Percentiles rank a stretch among this genome's conserved stretches.
These are phyloP conservation scores for Cataglyphis cursor DNA, from an alignment of 2,888 invertebrate genomes.

Conservation along the genomic window DNA sequence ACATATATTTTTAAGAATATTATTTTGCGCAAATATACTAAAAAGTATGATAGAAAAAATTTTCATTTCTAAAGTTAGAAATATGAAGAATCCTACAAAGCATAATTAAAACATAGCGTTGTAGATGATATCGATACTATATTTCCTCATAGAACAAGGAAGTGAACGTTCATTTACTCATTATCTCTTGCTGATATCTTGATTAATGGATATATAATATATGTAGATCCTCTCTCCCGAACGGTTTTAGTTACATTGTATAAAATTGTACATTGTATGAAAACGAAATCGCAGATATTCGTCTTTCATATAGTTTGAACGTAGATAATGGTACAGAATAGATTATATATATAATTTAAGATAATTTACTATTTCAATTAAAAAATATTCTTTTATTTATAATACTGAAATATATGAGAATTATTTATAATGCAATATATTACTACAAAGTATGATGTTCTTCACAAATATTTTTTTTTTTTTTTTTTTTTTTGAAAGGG, in stretches of 20 bases:
- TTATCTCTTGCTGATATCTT: constrained; percentile 17
- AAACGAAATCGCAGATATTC: neutral
- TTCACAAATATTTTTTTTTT: neutral
- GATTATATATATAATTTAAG: neutral
- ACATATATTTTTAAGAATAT: neutral
- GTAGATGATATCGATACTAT: neutral
- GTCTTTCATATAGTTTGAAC: neutral
- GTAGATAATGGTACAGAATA: no score
- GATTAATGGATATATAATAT: constrained; percentile 16
- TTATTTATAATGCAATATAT: neutral
- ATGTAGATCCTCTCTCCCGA: neutral
- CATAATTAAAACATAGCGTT: constrained; percentile 17
- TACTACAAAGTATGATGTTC: neutral
- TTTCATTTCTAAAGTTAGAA: neutral
- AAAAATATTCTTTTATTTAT: neutral
- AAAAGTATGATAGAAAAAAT: neutral
- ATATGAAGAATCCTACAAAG: neutral
- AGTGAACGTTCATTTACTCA: neutral
- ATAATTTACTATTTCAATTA: neutral
- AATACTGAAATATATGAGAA: neutral
- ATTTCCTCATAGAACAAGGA: neutral
- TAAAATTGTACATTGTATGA: neutral
- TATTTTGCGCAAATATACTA: neutral
- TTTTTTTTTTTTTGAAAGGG: neutral
- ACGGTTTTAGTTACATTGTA: neutral